Evolutionary conservation across 2,888 invertebrate genomes (phyloP).

Genomic region (Tetragnatha montana): DNA sequence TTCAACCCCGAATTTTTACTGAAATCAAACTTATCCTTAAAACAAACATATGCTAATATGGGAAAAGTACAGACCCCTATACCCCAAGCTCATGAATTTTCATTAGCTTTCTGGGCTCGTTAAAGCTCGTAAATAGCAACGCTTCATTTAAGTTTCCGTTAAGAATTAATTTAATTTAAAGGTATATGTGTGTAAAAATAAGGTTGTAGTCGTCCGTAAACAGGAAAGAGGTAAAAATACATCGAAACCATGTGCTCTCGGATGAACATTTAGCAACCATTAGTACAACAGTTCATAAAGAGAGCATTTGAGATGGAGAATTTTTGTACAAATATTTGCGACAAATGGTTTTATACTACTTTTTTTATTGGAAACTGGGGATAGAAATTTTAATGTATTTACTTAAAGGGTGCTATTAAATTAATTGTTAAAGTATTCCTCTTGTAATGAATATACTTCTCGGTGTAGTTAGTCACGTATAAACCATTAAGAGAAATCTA

Average conservation of each 20-base stretch:
- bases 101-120: neutral
- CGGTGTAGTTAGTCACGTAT: no score
- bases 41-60: neutral
- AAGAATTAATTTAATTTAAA: neutral
- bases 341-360: neutral
- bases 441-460: no score
- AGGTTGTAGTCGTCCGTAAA: neutral
- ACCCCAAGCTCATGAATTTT: neutral
- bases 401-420: no score
- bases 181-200: neutral
- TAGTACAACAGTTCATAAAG: neutral
- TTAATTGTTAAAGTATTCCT: no score
- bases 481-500: no score
- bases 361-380: no score
- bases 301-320: neutral
- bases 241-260: neutral
- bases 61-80: neutral
- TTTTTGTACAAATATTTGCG: neutral
- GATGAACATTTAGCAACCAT: neutral
- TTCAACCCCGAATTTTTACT: neutral
- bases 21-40: neutral
- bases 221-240: neutral
- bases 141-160: conserved; percentile 1
- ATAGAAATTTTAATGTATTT: no score
- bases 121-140: neutral